Percentiles rank a stretch among this genome's conserved stretches.
Evolutionary conservation across 2,797 vertebrate species (phyloP).

Genomic region (Antennarius maculatus): DNA sequence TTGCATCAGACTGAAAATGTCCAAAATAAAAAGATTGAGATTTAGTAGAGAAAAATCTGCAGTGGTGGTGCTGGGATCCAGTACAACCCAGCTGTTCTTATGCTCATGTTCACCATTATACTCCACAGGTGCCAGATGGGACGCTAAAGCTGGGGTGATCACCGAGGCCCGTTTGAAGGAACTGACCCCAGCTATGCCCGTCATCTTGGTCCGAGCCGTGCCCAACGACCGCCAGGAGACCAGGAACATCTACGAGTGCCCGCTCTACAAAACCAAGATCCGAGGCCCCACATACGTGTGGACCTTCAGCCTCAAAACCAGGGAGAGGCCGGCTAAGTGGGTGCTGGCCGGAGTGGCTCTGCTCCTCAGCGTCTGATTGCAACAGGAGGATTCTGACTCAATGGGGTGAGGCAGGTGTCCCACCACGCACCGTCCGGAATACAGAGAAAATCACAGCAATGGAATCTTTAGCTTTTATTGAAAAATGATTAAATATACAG

Average conservation of each 20-base stretch:
- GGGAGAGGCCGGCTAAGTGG: slow-evolving; percentile 81
- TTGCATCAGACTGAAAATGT: too few relatives aligned
- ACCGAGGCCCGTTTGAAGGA: slow-evolving; percentile 81
- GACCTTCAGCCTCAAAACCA: slow-evolving; percentile 83
- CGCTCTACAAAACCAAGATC: slow-evolving; percentile 83
- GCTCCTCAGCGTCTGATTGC: slow-evolving; percentile 77
- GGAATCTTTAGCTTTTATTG: slow-evolving; percentile 72
- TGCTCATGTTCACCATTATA: neutral
- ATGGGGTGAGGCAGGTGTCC: neutral
- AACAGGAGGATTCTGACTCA: neutral
- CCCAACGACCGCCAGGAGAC: slow-evolving; percentile 81
- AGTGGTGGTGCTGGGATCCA: too few relatives aligned
- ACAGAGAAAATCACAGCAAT: slow-evolving; percentile 21
- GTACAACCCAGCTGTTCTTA: too few relatives aligned
- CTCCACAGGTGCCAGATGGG: slow-evolving; percentile 77
- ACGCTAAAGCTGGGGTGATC: slow-evolving; percentile 80
- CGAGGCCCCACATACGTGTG: slow-evolving; percentile 76
- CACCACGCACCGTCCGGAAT: too few relatives aligned
- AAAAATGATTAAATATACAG: slow-evolving; percentile 79
- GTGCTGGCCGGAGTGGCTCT: slow-evolving; percentile 83
- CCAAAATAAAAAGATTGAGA: too few relatives aligned
- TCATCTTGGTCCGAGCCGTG: slow-evolving; percentile 80
- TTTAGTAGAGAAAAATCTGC: too few relatives aligned
- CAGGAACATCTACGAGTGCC: slow-evolving; percentile 84
- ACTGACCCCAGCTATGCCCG: slow-evolving; percentile 78